phyloP scores from a whole-genome alignment of 2,113 vertebrate species.

The Nothoprocta pentlandii region DNA sequence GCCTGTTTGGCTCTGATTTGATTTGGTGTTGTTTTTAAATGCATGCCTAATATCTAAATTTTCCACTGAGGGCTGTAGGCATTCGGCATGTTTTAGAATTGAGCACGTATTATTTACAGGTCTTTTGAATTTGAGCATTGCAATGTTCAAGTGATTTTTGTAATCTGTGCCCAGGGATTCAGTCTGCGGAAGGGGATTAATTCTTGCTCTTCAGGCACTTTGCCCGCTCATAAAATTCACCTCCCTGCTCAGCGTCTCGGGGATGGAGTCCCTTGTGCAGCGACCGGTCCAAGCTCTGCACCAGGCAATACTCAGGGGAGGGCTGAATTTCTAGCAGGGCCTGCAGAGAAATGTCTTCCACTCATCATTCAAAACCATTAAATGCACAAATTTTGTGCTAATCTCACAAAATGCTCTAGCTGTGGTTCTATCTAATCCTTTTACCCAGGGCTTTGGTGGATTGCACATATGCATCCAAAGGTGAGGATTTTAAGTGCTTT shows the following conservation, averaged over 20 bases:
- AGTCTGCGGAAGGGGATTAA: not conserved
- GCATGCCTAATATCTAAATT: not conserved
- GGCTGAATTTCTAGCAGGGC: not conserved
- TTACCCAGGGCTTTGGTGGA: not conserved
- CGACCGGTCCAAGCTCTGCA: not conserved
- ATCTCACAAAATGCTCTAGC: not conserved
- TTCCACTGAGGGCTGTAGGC: not conserved
- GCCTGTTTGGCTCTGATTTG: not conserved
- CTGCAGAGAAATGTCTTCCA: not conserved
- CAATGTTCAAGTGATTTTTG: not conserved
- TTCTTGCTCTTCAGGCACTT: not conserved
- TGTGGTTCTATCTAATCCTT: not conserved
- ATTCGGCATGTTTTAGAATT: not conserved
- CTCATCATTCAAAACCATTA: not conserved
- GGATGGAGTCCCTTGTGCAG: rapidly evolving
- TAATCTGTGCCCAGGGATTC: not conserved
- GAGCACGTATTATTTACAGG: not conserved
- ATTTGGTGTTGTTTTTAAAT: not conserved
- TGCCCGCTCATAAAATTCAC: not conserved
- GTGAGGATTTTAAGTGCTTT: rapidly evolving
- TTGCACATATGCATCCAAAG: not conserved
- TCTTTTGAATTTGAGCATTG: not conserved
- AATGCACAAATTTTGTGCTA: not conserved
- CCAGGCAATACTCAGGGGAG: not conserved
- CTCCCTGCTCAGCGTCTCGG: rapidly evolving